Evolutionary conservation across 2,113 vertebrate species (phyloP), one percentile per base, ranked within the genome.

Genomic region (Puma concolor): DNA sequence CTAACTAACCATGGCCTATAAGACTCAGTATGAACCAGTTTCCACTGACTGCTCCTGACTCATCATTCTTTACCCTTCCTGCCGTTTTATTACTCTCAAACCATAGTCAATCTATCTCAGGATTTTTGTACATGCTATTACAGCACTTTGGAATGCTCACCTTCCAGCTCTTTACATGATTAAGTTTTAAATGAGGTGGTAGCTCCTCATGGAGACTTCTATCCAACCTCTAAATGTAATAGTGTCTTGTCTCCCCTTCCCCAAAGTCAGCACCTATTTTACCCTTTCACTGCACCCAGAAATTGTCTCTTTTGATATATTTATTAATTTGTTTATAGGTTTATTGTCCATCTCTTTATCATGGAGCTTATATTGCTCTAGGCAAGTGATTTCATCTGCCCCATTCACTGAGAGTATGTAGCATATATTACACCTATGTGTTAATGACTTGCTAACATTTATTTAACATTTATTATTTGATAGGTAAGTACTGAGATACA

Each of bases 101-200:
- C 31, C 31, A 27, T 7, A 15, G 16, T 63, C 1, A 0, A 0
- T 2, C 23, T 54, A 31, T 15, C 25, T 80, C n/a, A 33, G 2
- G 4, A 29, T 5, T 93, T 91, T 88, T n/a, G 15, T 25, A 25
- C 7, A 81, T 89, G 31, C 25, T 66, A 31, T 15, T 77, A n/a
- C 17, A 15, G 54, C 44, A 36, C 1, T 83, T 77, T 87, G 36
- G 27, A 86, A 87, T 87, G 36, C 2, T 63, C 1, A 29, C n/a
- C 52, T 23, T 89, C 2, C 52, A 54, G 2, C 5, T 77, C 4
- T 81, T 63, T 48, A 36, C 2, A 36, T 69, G 5, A 71, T 41
- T 87, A 71, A 77, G 7, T 44, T 50, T 63, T 85, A 66, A 84
- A 86, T 77, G 66, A 96, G 27, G 76, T 69, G 21, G 79, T 54